phyloP scores from a whole-genome alignment of 2,797 vertebrate genomes.

The Channallabes apus region DNA sequence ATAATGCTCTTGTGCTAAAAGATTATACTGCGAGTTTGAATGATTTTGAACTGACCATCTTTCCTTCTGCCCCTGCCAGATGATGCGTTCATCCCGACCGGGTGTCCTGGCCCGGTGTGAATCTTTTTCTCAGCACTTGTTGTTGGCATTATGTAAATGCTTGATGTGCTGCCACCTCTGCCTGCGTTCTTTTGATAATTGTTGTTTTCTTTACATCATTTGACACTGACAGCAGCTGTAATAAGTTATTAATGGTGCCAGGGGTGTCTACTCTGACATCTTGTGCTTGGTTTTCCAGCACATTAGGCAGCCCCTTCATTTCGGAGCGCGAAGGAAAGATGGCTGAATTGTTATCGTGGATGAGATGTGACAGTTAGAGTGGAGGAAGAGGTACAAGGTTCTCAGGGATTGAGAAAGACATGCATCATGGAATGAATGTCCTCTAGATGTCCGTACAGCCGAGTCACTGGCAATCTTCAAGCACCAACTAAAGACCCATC shows the following conservation, averaged over 20 bases:
- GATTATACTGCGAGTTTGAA: not conserved
- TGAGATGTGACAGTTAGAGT: not conserved
- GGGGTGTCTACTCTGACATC: conserved; percentile 4
- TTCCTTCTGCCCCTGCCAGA: not conserved
- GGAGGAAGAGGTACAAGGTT: not conserved
- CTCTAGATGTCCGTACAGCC: too few species aligned
- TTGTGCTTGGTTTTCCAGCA: conserved; percentile 14
- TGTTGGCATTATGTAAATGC: conserved; percentile 64
- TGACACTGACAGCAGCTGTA: conserved; percentile 17
- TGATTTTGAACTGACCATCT: not conserved
- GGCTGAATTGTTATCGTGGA: not conserved
- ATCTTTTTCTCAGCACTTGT: conserved; percentile 70
- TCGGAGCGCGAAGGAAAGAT: not conserved
- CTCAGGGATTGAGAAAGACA: too few species aligned
- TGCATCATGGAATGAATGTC: too few species aligned
- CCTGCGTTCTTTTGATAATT: conserved; percentile 57
- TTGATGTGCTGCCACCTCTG: conserved; percentile 66
- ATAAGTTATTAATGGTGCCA: conserved; percentile 47
- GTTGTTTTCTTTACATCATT: conserved; percentile 45
- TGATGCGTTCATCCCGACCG: conserved; percentile 60
- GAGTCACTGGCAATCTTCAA: too few species aligned
- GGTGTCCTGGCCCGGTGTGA: conserved; percentile 68
- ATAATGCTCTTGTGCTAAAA: not conserved
- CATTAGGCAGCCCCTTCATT: not conserved
- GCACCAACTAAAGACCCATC: too few species aligned